Evolutionary conservation across 2,113 vertebrate genomes (phyloP), one percentile per base, ranked within the genome.

Genomic region (Dipodomys spectabilis): DNA sequence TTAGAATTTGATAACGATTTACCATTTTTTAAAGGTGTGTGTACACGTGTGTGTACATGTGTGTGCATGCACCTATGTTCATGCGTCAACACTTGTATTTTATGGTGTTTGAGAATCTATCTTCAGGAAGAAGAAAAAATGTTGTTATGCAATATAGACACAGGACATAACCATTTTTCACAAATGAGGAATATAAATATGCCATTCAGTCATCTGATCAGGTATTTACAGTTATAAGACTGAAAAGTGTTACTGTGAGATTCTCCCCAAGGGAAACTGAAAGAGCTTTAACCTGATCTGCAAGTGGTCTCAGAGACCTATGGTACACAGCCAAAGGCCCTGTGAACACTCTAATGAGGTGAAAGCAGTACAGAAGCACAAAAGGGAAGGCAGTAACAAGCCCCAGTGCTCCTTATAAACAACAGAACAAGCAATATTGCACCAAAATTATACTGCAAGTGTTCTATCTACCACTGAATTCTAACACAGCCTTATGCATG

Each of bases 1-100:
- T 89, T 95, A 20, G 25, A 95, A 60, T 20, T 45, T 81, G 49
- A 86, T 44, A 28, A 27, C 39, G 30, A 73, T 18, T 88, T 65
- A 68, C 44, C 39, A 78, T 75, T 73, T 72, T 7, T 18, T 30
- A 69, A n/a, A 71, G 30, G 39, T 25, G 44, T 57, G 11, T 23
- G 25, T 44, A 4, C 15, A 16, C 15, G 4, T 18, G 53, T 13
- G 16, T 18, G 15, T 13, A 57, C 15, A 2, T 86, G 53, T 65
- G 23, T 19, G 20, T 35, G 7, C 28, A 35, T 71, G 25, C 7
- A 22, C 15, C 53, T 15, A 0, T 62, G 18, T 30, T 11, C 44
- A 6, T 28, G 8, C 32, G 3, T 75, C 4, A 25, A 49, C 8
- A 69, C 32, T 78, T 96, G 2, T 16, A 64, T 75, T 10, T 71